Conservation (phyloP, 2,888 invertebrate species). For the Diogma glabrata region DNA sequence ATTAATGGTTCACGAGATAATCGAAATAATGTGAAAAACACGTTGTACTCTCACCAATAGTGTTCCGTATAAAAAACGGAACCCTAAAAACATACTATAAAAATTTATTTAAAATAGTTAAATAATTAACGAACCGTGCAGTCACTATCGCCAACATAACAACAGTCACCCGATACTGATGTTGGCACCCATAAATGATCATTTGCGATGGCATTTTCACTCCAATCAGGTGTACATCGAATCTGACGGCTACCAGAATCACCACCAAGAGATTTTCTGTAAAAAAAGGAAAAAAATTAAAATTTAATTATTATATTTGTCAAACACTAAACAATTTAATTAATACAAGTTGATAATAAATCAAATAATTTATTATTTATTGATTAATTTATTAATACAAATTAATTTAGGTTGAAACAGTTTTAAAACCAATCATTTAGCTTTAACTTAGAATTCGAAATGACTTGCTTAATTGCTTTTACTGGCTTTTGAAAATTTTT, state of each 20-base stretch:
- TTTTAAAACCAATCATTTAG: not conserved
- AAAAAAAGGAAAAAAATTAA: not conserved
- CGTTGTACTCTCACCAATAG: too few relatives aligned
- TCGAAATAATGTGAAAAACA: too few relatives aligned
- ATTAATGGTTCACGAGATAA: too few relatives aligned
- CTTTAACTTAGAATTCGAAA: not conserved
- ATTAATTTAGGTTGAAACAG: not conserved
- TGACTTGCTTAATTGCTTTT: too few relatives aligned
- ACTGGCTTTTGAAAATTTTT: too few relatives aligned
- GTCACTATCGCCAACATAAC: slow-evolving; percentile 80
- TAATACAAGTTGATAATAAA: not conserved
- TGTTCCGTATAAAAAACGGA: too few relatives aligned
- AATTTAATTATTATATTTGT: not conserved
- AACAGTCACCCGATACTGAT: slow-evolving; percentile 85
- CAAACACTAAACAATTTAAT: not conserved
- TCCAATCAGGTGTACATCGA: slow-evolving; percentile 79
- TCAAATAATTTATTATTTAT: not conserved
- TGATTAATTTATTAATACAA: not conserved
- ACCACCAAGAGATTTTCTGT: slow-evolving; percentile 8
- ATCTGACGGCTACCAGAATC: slow-evolving; percentile 41
- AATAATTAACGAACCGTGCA: slow-evolving; percentile 55
- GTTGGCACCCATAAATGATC: slow-evolving; percentile 91
- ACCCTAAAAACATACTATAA: slow-evolving; percentile 3
- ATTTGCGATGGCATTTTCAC: slow-evolving; percentile 73
- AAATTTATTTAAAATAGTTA: not conserved